Base-by-base conservation (phyloP, 1,140 invertebrate species). In the Microvelia longipes region DNA sequence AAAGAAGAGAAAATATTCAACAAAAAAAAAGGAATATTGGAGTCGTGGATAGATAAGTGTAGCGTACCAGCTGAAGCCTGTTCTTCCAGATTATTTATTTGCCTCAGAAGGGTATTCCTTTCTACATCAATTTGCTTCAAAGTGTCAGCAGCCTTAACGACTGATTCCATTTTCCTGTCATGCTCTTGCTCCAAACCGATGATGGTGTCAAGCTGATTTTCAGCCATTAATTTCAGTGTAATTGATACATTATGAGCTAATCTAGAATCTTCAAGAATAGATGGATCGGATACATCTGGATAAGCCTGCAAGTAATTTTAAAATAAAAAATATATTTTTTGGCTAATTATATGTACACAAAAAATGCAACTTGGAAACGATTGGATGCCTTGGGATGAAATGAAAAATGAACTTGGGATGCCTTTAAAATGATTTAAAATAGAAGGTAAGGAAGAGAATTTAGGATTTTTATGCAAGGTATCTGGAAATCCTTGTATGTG, bases 91-190 rank as follows among this genome's bases (percentile, higher is more conserved):
- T 81, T 79, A 5, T 78, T 75, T n/a, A 83, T 73, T 72, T 82
- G 81, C 2, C 80, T 71, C 66, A 80, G 79, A 35, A 85, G 81
- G 50, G 82, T 77, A 73, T 86, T 85, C 35, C 84, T 83, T 5
- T 79, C 82, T 24, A 80, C 79, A 0, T 81, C 83, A 0, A 83
- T 82, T 29, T 74, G 79, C 25, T 83, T 82, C 1, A 86, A 76
- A 1, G 80, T 81, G 50, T 81, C 72, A 72, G 83, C 83, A 1
- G 85, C 75, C 64, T 76, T 71, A 14, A 80, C 76, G 2, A 86
- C 80, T 15, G 80, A 78, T 27, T 81, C 73, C 69, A 82, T 81
- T 70, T 83, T 81, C 2, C 71, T 35, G 28, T 83, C 76, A 1
- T 84, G 74, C 19, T 81, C 74, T 1, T 74, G 72, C 65, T 79